A percentile compares a stretch with the other conserved stretches of the same genome.
Conservation (phyloP, 2,888 invertebrate species). For the Oxystoma pomonae region DNA sequence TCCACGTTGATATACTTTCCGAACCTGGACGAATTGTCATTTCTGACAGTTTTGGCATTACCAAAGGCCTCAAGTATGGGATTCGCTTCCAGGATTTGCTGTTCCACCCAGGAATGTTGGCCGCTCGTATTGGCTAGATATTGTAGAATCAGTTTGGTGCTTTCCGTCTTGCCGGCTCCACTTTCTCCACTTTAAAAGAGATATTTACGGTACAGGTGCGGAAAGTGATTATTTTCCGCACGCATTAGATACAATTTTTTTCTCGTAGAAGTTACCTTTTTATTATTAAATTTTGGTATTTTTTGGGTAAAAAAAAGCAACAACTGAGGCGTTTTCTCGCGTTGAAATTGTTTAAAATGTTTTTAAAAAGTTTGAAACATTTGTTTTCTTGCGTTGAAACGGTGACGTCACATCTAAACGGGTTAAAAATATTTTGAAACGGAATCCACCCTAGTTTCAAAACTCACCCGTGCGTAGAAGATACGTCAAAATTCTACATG, state of each 20-base stretch:
- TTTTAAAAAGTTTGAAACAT: no score
- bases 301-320: not conserved
- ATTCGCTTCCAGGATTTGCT: conserved; percentile 95
- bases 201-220: not conserved
- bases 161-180: conserved; percentile 95
- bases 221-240: not conserved
- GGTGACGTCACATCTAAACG: no score
- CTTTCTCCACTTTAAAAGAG: conserved; percentile 79
- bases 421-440: no score
- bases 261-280: not conserved
- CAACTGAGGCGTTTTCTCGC: no score
- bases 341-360: no score
- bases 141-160: conserved; percentile 89
- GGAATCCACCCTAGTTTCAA: no score
- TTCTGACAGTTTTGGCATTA: conserved; percentile 92
- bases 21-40: conserved; percentile 95
- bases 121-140: conserved; percentile 92
- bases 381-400: no score
- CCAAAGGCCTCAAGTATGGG: conserved; percentile 97
- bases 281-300: not conserved
- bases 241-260: not conserved
- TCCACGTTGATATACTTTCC: conserved; percentile 70
- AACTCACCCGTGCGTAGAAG: no score
- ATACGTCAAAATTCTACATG: no score
- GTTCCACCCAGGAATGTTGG: conserved; percentile 96